phyloP scores from a whole-genome alignment of 2,113 vertebrate genomes.

The Bubo scandiacus region DNA sequence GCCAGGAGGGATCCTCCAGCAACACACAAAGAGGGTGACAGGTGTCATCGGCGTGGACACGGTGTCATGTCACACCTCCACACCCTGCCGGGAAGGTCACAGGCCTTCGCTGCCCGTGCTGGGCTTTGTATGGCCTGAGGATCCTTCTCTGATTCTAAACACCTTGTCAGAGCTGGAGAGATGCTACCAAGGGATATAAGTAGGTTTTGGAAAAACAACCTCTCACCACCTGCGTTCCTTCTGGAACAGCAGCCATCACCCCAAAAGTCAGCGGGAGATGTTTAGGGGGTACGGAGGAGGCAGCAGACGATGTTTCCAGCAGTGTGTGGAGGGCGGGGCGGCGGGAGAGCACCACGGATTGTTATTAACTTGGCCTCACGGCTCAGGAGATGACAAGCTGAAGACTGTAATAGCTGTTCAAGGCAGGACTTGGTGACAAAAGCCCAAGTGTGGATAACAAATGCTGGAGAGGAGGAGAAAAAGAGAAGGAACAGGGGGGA shows the following conservation, averaged over 20 bases:
- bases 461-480: not conserved
- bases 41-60: fast-evolving
- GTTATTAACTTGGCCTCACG: not conserved
- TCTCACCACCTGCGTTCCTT: not conserved
- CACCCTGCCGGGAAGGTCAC: not conserved
- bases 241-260: not conserved
- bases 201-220: not conserved
- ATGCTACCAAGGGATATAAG: not conserved
- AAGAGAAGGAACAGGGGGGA: not conserved
- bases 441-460: not conserved
- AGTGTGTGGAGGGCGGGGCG: fast-evolving
- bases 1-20: not conserved
- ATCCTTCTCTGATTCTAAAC: not conserved
- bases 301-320: not conserved
- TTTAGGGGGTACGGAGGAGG: not conserved
- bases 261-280: not conserved
- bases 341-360: not conserved
- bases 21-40: not conserved
- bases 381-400: not conserved
- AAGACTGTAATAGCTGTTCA: not conserved
- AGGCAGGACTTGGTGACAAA: not conserved
- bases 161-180: not conserved
- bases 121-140: not conserved
- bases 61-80: not conserved
- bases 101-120: fast-evolving